Evolutionary conservation across 2,113 vertebrate genomes (phyloP), one percentile per base, ranked within the genome.

Genomic region (Parotia lawesii): DNA sequence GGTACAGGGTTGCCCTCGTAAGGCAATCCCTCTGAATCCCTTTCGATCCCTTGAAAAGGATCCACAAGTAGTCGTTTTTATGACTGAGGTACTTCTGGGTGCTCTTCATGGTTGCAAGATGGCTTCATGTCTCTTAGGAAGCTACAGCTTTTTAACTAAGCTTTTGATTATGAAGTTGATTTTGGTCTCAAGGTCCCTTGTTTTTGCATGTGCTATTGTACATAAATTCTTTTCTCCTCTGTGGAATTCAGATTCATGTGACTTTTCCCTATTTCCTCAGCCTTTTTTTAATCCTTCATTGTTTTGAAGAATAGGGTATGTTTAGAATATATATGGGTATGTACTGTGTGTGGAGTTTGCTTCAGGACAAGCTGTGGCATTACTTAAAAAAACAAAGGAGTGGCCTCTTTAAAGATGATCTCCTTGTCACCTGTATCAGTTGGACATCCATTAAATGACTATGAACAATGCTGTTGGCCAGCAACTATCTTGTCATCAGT

Each of bases 121-220:
- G 89, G 69, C 69, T 90, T 57, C 75, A 5, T 86, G 79, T 90
- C 92, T 95, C 91, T 89, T 37, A 70, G 44, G 50, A 64, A 77
- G 19, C 45, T 74, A 11, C 23, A 67, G 40, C 42, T 92, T 94
- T 90, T 54, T 92, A 96, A 89, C 83, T 92, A 90, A 97, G 88
- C 44, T 95, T 97, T 84, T 83, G 79, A 67, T 95, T 97, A 94
- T 96, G 85, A 97, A 97, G 87, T 50, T 93, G 54, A 84, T 96
- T 97, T 87, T 95, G 93, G 71, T 96, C 89, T 93, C 82, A 93
- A 95, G 95, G 95, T 97, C 84, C 88, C 87, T 84, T 96, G 37
- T 88, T 91, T 96, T 88, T 97, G 74, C 75, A 71, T 95, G 80
- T 96, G 87, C 92, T 95, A 57, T 90, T 95, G 92, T 96, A 96